Base-by-base conservation (phyloP, 53 echinoderm and acorn worm species). In the Echinometra lucunter region DNA sequence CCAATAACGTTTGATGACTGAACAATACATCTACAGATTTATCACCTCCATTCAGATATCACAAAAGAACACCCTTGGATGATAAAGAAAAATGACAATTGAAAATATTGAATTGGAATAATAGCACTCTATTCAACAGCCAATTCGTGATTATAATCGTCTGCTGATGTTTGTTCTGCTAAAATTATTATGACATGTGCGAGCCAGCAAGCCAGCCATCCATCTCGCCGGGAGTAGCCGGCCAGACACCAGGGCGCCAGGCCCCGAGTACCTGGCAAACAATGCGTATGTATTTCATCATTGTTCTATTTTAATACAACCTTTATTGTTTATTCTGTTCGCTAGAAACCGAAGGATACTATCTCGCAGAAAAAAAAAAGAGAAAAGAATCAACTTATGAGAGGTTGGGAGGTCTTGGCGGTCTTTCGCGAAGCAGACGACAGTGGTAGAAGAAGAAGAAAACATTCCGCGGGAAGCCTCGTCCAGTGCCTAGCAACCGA, bases 71-170 rank as follows among this genome's bases (percentile, higher is more conserved):
- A 63, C 63, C 63, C 72, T 78, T 42, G 9, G 35, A 78, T 78
- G 21, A 78, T 78, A 78, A 78, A 78, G 78, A 78, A 78, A 78
- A 16, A 85, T 85, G 85, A 47, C 85, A 85, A 85, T 47, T 85
- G 85, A 85, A 63, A 85, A 89, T 27, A 60, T 12, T 89, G 89
- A 34, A 89, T 60, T 89, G 40, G 63, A 47, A 89, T 89, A 89
- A 89, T 89, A 89, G 60, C 60, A 60, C 60, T 89, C 58, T 89
- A 85, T 85, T 85, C 49, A 85, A 90, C 90, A 90, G n/a, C 47
- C 37, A 92, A 47, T 80, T 92, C 93, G 93, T 92, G 93, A 92
- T 57, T 57, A 56, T 92, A 92, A 92, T 92, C 93, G 91, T 91
- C 70, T 69, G 42, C n/a, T 44, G 37, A 13, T 91, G 91, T 91